A percentile compares a stretch with the other conserved stretches of the same genome.
phyloP scores from a whole-genome alignment of 2,113 vertebrate species.

The Menidia beryllina region DNA sequence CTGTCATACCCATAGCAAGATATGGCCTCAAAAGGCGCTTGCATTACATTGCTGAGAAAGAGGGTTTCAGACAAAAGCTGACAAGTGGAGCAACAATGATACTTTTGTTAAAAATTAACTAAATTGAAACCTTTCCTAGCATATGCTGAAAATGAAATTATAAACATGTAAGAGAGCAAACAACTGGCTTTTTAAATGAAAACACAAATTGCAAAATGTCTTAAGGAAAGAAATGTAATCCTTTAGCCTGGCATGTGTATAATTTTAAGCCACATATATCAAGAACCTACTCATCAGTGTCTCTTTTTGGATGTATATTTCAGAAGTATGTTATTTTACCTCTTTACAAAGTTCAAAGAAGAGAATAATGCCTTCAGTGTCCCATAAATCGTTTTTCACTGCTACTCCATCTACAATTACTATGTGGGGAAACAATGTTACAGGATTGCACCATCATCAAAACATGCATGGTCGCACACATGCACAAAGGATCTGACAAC shows the following conservation, averaged over 20 bases:
- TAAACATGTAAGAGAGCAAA: background rate
- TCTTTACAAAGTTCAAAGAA: slow-evolving; percentile 48
- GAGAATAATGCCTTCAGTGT: slow-evolving; percentile 54
- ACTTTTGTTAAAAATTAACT: background rate
- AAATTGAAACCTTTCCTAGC: background rate
- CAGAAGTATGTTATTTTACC: slow-evolving; percentile 52
- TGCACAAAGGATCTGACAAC: slow-evolving; percentile 35
- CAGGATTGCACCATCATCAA: slow-evolving; percentile 55
- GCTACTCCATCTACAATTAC: slow-evolving; percentile 39
- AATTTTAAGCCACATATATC: slow-evolving; percentile 45
- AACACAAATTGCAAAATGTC: slow-evolving; percentile 4
- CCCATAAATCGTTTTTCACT: slow-evolving; percentile 65
- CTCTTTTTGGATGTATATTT: slow-evolving; percentile 43
- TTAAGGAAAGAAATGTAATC: slow-evolving; percentile 20
- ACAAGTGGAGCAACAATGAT: background rate
- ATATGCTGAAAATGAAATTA: background rate
- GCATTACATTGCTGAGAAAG: background rate
- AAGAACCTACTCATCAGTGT: slow-evolving; percentile 24
- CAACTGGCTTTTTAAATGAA: slow-evolving; percentile 4
- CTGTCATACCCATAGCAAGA: background rate
- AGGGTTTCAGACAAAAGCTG: background rate
- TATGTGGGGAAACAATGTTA: slow-evolving; percentile 41
- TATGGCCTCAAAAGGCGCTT: too few species aligned
- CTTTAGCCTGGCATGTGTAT: slow-evolving; percentile 33
- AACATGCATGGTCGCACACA: slow-evolving; percentile 39